phyloP scores from a whole-genome alignment of 1,140 invertebrate genomes.

The Trissolcus basalis region DNA sequence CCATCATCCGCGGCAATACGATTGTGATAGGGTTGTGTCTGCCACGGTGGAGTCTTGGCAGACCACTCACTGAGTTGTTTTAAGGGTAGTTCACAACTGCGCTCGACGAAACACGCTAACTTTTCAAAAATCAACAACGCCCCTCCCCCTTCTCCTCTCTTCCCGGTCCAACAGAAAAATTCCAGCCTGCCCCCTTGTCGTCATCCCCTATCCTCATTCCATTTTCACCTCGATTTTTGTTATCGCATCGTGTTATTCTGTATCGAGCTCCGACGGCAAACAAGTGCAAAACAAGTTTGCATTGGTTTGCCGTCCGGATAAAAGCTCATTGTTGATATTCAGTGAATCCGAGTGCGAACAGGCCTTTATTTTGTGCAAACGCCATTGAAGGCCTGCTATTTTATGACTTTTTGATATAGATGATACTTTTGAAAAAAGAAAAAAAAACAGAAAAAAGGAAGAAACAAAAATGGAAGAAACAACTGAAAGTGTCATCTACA shows the following conservation, averaged over 20 bases:
- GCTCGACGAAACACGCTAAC: constrained; percentile 51
- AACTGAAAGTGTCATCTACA: constrained; percentile 10
- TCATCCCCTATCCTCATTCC: too few relatives aligned
- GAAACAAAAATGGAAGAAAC: too few relatives aligned
- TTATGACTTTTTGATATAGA: neutral
- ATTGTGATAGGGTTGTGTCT: constrained; percentile 71
- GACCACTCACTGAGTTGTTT: constrained; percentile 65
- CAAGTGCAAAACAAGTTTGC: constrained; percentile 41
- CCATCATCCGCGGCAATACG: constrained; percentile 62
- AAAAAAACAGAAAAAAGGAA: too few relatives aligned
- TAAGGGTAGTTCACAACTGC: constrained; percentile 65
- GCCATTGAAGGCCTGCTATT: constrained; percentile 50
- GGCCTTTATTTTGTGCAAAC: constrained; percentile 60
- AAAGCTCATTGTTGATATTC: constrained; percentile 56
- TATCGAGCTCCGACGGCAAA: constrained; percentile 54
- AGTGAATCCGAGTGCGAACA: constrained; percentile 64
- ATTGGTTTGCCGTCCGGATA: constrained; percentile 57
- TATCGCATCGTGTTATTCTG: constrained; percentile 52
- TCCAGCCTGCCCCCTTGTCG: too few relatives aligned
- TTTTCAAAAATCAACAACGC: constrained; percentile 23
- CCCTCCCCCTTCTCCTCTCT: neutral
- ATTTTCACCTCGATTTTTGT: constrained; percentile 31
- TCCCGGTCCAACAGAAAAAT: neutral
- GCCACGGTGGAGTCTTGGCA: constrained; percentile 56
- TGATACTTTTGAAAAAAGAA: constrained; percentile 4